phyloP scores from a whole-genome alignment of 1,140 invertebrate genomes.

The Ylistrum balloti region DNA sequence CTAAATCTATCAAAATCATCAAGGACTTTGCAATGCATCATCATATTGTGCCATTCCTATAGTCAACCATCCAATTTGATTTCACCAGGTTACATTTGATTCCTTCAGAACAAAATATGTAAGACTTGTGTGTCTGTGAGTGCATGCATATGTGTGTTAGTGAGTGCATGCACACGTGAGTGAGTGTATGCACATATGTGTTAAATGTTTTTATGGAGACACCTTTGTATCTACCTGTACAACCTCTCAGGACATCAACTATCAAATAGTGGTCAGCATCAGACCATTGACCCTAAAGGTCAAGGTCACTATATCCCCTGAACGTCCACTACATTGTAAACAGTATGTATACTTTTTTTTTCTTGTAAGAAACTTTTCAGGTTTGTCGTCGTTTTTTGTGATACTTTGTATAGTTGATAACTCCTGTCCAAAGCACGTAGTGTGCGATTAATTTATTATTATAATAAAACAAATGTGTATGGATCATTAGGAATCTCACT shows the following conservation, averaged over 20 bases:
- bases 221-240: background rate
- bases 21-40: too few relatives aligned
- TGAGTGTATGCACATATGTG: background rate
- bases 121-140: too few relatives aligned
- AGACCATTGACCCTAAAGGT: background rate
- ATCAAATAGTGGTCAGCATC: too few relatives aligned
- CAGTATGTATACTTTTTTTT: background rate
- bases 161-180: background rate
- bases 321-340: background rate
- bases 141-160: too few relatives aligned
- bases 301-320: background rate
- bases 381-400: conserved; percentile 13
- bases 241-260: background rate
- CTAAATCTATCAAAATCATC: too few relatives aligned
- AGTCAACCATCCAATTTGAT: too few relatives aligned
- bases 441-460: background rate
- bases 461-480: background rate
- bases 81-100: too few relatives aligned
- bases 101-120: too few relatives aligned
- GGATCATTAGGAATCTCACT: background rate
- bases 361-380: background rate
- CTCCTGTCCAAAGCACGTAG: background rate
- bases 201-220: background rate
- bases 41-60: too few relatives aligned
- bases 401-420: background rate